A percentile compares a stretch with the other conserved stretches of the same genome.
phyloP scores from a whole-genome alignment of 1,140 invertebrate species.

The Ptiloglossa arizonensis region DNA sequence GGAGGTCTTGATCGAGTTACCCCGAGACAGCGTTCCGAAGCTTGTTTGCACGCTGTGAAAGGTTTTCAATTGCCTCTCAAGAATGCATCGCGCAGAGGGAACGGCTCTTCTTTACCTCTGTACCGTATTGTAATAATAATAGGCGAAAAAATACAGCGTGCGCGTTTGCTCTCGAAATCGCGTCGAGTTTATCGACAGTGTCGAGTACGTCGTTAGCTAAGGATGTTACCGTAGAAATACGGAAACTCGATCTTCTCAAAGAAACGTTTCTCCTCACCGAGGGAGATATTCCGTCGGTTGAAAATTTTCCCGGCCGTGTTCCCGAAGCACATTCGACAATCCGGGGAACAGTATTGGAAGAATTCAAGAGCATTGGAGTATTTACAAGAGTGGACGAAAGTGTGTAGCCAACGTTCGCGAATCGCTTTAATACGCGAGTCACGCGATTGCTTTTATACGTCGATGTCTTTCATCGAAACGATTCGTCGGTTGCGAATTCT shows the following conservation, averaged over 20 bases:
- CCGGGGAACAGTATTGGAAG: too few relatives aligned
- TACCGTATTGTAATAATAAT: constrained; percentile 3
- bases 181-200: neutral
- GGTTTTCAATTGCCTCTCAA: constrained; percentile 50
- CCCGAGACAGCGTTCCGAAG: constrained; percentile 22
- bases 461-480: too few relatives aligned
- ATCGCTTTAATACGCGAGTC: too few relatives aligned
- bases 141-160: neutral
- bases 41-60: constrained; percentile 59
- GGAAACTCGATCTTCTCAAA: neutral
- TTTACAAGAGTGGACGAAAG: too few relatives aligned
- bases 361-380: too few relatives aligned
- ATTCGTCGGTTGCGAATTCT: too few relatives aligned
- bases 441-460: too few relatives aligned
- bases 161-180: neutral
- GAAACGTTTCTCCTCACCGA: neutral
- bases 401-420: too few relatives aligned
- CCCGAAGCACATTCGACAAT: too few relatives aligned
- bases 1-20: constrained; percentile 60
- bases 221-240: neutral
- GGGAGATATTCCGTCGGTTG: neutral
- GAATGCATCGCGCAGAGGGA: constrained; percentile 33
- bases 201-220: neutral
- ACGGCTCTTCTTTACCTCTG: neutral
- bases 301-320: too few relatives aligned